phyloP scores from a whole-genome alignment of 2,797 vertebrate genomes.

The Eurystomus glaucurus region DNA sequence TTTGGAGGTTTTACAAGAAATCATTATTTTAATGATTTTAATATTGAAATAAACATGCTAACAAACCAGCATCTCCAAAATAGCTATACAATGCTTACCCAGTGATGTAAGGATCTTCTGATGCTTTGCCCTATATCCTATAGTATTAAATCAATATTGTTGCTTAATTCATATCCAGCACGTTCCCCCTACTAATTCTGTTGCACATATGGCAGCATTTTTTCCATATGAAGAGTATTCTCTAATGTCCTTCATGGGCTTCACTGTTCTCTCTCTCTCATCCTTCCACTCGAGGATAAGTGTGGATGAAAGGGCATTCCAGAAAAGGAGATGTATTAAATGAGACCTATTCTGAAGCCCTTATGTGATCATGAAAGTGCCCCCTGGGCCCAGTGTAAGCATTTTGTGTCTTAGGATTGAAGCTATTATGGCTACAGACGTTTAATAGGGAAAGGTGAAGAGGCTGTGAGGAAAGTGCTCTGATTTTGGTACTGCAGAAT shows the following conservation, averaged over 20 bases:
- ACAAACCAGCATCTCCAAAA: neutral
- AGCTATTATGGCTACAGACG: conserved; percentile 5
- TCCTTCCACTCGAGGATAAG: conserved; percentile 52
- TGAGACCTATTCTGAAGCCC: conserved; percentile 53
- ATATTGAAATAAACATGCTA: neutral
- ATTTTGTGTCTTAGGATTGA: conserved; percentile 34
- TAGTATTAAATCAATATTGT: neutral
- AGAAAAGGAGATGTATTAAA: conserved; percentile 50
- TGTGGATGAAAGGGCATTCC: conserved; percentile 59
- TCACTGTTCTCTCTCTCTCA: conserved; percentile 12
- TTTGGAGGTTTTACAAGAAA: neutral
- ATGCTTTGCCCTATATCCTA: neutral
- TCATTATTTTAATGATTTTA: neutral
- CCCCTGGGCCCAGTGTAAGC: conserved; percentile 60
- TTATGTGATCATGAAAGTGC: conserved; percentile 63
- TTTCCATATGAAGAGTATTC: conserved; percentile 10
- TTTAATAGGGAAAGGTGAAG: conserved; percentile 49
- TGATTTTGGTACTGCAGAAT: neutral
- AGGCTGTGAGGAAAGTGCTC: conserved; percentile 35
- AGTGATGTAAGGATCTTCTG: neutral
- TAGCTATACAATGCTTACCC: neutral
- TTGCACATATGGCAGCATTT: conserved; percentile 49
- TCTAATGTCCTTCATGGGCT: conserved; percentile 62
- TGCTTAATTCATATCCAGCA: neutral
- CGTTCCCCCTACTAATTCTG: conserved; percentile 15